Evolutionary conservation across 1,140 invertebrate species (phyloP), one percentile per base, ranked within the genome.

Genomic region (Drosophila sucinea): DNA sequence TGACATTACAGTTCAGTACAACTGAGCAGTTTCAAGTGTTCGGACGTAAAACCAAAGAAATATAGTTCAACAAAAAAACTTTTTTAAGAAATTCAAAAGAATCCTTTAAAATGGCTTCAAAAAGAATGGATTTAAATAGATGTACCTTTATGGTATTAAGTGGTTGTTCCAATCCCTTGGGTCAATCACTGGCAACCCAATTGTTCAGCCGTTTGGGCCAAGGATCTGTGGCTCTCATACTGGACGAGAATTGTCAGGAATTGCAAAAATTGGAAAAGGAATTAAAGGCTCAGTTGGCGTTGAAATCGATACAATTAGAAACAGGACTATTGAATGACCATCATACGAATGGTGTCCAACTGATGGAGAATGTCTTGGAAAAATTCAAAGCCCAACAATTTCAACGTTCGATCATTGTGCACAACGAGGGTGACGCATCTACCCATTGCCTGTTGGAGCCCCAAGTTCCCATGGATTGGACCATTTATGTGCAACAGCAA

Each of bases 401-500:
- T 87, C 93, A 96, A 62, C 93, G 94, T 70, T 93, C 93, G 11
- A 91, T 98, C 1, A 94, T 99, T 6, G 94, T 99, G 69, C 97
- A 99, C 87, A 99, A 99, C 94, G 97, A 96, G 23, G 98, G 96
- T 0, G 95, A 96, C 6, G 81, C 97, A n/a, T 97, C 97, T 10
- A 91, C 86, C 23, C 95, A 81, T 90, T 92, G 72, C 93, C 94
- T 32, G 84, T 81, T 55, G 92, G 95, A 65, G 93, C 96, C 90
- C 92, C 76, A 93, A 8, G 91, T 95, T 83, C 65, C 94, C 4
- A 80, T 94, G 1, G 92, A 93, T 27, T 95, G 96, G 93, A 92
- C 93, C 63, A 90, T 93, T n/a, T 97, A 97, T 91, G 97, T 95
- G 82, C 93, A 95, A 75, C 91, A 97, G 30, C 98, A 98, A 93